phyloP scores from a whole-genome alignment of 2,113 vertebrate genomes.

The Amphiprion ocellaris region DNA sequence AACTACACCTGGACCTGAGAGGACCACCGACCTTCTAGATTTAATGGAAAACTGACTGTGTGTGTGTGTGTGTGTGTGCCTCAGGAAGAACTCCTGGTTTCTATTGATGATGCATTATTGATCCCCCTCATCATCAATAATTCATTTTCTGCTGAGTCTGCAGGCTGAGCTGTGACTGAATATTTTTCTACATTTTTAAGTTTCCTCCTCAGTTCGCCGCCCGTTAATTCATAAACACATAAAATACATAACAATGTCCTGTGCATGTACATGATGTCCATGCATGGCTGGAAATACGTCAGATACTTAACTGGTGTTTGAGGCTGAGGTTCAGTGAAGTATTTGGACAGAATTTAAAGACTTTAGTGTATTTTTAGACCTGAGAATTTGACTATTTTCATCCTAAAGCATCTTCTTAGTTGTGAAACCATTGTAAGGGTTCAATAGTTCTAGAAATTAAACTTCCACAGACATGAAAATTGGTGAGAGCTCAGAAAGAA shows the following conservation, averaged over 20 bases:
- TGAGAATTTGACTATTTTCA: too few species aligned
- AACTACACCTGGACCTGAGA: too few species aligned
- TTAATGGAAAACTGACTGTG: conserved; percentile 2
- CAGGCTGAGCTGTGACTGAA: conserved; percentile 27
- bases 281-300: too few species aligned
- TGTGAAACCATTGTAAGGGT: too few species aligned
- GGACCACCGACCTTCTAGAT: not conserved
- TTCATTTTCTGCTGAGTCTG: conserved; percentile 61
- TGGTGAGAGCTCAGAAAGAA: too few species aligned
- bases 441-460: too few species aligned
- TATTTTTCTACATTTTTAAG: conserved; percentile 21
- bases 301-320: too few species aligned
- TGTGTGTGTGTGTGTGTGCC: conserved; percentile 29
- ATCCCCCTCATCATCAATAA: conserved; percentile 49
- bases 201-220: not conserved
- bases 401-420: too few species aligned
- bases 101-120: conserved; percentile 71
- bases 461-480: too few species aligned
- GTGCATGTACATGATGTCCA: not conserved
- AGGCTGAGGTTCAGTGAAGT: too few species aligned
- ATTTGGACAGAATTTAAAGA: too few species aligned
- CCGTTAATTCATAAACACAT: conserved; percentile 12
- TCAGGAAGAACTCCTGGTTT: conserved; percentile 60
- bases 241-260: not conserved
- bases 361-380: too few species aligned